A percentile compares a stretch with the other conserved stretches of the same genome.
Conservation (phyloP, 1,140 invertebrate genomes). For the Diploscapter pachys region DNA sequence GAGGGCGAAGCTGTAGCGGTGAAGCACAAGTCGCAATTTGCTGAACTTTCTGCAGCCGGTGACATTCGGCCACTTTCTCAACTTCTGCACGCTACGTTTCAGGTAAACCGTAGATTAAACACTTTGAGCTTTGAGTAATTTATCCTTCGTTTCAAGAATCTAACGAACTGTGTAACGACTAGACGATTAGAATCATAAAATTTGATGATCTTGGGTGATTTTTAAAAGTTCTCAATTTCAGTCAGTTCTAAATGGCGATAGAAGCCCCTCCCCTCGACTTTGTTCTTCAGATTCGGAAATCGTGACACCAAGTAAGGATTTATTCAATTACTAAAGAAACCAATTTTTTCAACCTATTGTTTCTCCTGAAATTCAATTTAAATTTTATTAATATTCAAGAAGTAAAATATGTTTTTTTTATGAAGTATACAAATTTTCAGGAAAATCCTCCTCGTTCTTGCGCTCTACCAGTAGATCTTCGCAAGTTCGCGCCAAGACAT, state of each 20-base stretch:
- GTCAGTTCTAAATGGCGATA: slow-evolving; percentile 26
- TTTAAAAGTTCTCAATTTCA: slow-evolving; percentile 8
- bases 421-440: neutral
- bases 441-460: slow-evolving; percentile 29
- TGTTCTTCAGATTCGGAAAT: slow-evolving; percentile 37
- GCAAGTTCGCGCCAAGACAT: slow-evolving; percentile 23
- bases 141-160: too few relatives aligned
- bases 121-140: too few relatives aligned
- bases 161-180: too few relatives aligned
- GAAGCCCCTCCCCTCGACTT: slow-evolving; percentile 33
- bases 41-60: slow-evolving; percentile 30
- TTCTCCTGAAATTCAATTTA: neutral
- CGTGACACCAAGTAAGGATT: slow-evolving; percentile 23
- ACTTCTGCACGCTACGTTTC: slow-evolving; percentile 25
- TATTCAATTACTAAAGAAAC: neutral
- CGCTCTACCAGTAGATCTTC: slow-evolving; percentile 25
- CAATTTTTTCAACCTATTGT: neutral
- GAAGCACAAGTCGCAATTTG: slow-evolving; percentile 30
- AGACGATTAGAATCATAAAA: neutral
- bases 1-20: slow-evolving; percentile 34
- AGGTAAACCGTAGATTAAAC: neutral
- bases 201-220: slow-evolving; percentile 5
- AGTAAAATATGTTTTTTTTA: slow-evolving; percentile 3
- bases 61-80: slow-evolving; percentile 28
- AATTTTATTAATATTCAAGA: neutral